Percentiles rank a stretch among this genome's conserved stretches.
phyloP scores from a whole-genome alignment of 2,888 invertebrate genomes.

The Candidula unifasciata region DNA sequence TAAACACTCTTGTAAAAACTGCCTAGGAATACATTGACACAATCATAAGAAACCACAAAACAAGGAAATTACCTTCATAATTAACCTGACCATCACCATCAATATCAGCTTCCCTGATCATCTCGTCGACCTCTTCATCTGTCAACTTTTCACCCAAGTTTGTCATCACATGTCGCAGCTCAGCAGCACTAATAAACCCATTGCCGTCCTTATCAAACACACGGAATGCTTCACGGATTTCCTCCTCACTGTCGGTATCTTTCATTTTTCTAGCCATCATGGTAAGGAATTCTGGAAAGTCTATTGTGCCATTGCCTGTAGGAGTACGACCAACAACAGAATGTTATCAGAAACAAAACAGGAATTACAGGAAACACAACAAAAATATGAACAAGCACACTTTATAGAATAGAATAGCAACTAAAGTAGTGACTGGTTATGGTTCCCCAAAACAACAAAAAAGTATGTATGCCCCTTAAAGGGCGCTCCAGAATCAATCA shows the following conservation, averaged over 20 bases:
- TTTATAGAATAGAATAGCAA: no score
- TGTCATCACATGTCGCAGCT: slow-evolving; percentile 54
- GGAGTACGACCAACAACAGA: no score
- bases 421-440: no score
- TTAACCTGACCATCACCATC: slow-evolving; percentile 55
- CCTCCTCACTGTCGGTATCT: slow-evolving; percentile 54
- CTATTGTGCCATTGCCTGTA: slow-evolving; percentile 54
- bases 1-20: background rate
- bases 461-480: no score
- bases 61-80: slow-evolving; percentile 48
- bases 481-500: no score
- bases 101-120: slow-evolving; percentile 55
- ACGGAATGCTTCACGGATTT: slow-evolving; percentile 54
- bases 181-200: slow-evolving; percentile 54
- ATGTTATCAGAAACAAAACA: no score
- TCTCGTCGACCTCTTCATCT: slow-evolving; percentile 55
- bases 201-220: slow-evolving; percentile 56
- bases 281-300: no score
- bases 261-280: slow-evolving; percentile 56
- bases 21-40: background rate
- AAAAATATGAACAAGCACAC: no score
- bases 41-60: slow-evolving; percentile 4
- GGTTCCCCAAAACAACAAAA: no score
- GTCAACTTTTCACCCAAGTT: no score
- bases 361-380: no score